phyloP scores from a whole-genome alignment of 2,797 vertebrate species.

The Hephaestus fuliginosus region DNA sequence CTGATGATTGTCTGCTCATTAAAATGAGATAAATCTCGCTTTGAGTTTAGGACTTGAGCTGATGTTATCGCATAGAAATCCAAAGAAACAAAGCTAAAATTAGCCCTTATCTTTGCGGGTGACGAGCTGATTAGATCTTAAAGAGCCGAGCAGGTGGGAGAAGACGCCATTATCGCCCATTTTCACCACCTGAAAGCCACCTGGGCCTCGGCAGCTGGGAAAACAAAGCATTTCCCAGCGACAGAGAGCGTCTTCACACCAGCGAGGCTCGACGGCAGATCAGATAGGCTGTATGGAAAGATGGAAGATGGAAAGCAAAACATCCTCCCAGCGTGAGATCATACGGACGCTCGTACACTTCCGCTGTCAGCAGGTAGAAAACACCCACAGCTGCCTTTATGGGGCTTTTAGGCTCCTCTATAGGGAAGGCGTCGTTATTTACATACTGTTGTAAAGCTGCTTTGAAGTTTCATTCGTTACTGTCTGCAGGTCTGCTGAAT shows the following conservation, averaged over 20 bases:
- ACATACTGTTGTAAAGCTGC: neutral
- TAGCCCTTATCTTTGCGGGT: neutral
- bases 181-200: slow-evolving; percentile 37
- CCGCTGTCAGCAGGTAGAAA: slow-evolving; percentile 45
- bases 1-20: neutral
- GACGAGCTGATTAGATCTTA: slow-evolving; percentile 40
- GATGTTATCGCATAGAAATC: neutral
- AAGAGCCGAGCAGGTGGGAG: slow-evolving; percentile 53
- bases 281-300: slow-evolving; percentile 28
- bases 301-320: slow-evolving; percentile 56
- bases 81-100: neutral
- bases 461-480: slow-evolving; percentile 51
- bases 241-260: slow-evolving; percentile 1
- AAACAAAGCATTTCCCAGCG: slow-evolving; percentile 50
- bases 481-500: slow-evolving; percentile 34
- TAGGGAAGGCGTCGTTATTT: neutral
- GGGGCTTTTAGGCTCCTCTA: slow-evolving; percentile 5
- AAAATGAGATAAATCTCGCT: neutral
- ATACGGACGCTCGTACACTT: slow-evolving; percentile 15
- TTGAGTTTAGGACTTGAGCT: neutral
- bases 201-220: slow-evolving; percentile 56
- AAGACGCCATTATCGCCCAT: slow-evolving; percentile 14
- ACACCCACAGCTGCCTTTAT: slow-evolving; percentile 31
- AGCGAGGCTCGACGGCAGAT: slow-evolving; percentile 9
- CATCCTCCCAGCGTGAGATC: slow-evolving; percentile 61